Base-by-base conservation (phyloP, 1,140 invertebrate species). In the Steinernema khuongi region DNA sequence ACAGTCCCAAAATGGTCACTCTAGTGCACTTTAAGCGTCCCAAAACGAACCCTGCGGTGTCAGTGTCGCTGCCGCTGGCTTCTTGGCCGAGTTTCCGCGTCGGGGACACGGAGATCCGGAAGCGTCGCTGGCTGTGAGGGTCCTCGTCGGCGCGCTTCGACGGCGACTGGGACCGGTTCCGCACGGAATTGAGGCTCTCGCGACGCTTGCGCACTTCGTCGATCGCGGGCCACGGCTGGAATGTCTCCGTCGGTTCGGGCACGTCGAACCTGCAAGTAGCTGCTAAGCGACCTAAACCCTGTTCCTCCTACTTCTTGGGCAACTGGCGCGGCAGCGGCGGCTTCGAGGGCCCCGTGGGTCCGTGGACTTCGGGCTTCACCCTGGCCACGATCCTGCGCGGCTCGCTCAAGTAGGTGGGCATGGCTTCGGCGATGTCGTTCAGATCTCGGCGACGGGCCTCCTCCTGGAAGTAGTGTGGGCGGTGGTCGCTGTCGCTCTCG, bases 201-300 rank as follows among this genome's bases (percentile, higher is more conserved):
- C 26, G 72, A 1, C 30, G 18, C 19, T 31, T 26, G 18, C 18
- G 50, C 26, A 74, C 74, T 43, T 77, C 76, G 26, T 77, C 76
- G 22, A 78, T 71, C 4, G 76, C 76, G 1, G 76, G 76, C 76
- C 76, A 77, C 1, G 76, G 76, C 67, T 79, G 77, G 33, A 77
- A 77, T 0, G 74, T 73, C 1, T 74, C 73, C 17, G 41, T 30
- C 17, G 69, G 67, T 0, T 17, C 70, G 36, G 67, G 36, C 19
- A 43, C 68, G 1, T 74, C 70, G 33, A 67, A 68, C 19, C 17
- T 44, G 18, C 31, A 71, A 31, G 26, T 17, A 17, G 30, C 60
- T 29, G 26, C 60, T 22, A 22, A 4, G 4, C 7, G 2, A 17
- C 60, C 60, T 67, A 22, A 22, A 26, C 60, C 30, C 4, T 4